phyloP scores from a whole-genome alignment of 2,888 invertebrate genomes.

The Meta bourneti region DNA sequence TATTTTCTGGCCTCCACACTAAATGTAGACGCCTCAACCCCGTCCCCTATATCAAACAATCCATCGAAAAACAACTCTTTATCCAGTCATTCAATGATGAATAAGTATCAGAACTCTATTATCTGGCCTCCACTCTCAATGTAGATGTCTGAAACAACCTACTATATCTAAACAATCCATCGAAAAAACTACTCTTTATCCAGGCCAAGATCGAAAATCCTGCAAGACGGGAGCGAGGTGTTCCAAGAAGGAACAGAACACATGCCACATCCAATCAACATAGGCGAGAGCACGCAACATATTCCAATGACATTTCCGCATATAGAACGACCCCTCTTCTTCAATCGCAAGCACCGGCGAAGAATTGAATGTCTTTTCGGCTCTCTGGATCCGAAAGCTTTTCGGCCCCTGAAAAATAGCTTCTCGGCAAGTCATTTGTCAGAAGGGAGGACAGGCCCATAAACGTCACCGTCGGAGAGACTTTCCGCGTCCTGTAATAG shows the following conservation, averaged over 20 bases:
- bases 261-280: conserved; percentile 21
- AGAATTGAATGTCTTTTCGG: conserved; percentile 44
- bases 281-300: conserved; percentile 26
- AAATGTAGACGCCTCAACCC: too few species aligned
- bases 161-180: too few species aligned
- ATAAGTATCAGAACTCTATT: too few species aligned
- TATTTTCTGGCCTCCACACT: too few species aligned
- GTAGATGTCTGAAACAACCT: too few species aligned
- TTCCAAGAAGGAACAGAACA: conserved; percentile 7
- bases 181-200: too few species aligned
- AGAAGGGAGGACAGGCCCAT: conserved; percentile 9
- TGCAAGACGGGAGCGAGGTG: background rate
- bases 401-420: conserved; percentile 40
- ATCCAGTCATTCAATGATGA: too few species aligned
- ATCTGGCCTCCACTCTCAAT: too few species aligned
- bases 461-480: background rate
- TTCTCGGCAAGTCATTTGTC: conserved; percentile 42
- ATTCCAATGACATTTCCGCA: conserved; percentile 20
- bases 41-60: too few species aligned
- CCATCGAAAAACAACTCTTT: too few species aligned
- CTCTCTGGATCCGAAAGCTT: conserved; percentile 20
- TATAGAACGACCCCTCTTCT: background rate
- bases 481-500: background rate
- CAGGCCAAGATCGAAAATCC: too few species aligned
- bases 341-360: conserved; percentile 19